Conservation (phyloP, 2,797 vertebrate species). For the Coendou prehensilis region DNA sequence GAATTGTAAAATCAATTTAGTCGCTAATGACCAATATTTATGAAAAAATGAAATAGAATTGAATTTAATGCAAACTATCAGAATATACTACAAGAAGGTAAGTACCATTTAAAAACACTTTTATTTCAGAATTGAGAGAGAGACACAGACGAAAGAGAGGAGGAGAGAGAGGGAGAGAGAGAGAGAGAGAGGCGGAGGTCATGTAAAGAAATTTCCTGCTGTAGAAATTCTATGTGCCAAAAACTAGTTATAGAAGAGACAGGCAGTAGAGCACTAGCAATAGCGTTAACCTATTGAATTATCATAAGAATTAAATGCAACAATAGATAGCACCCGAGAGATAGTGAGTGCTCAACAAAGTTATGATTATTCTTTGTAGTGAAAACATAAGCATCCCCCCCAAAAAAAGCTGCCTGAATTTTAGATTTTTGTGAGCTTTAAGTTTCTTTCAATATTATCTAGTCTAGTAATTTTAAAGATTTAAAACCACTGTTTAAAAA, state of each 20-base stretch:
- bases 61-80: neutral
- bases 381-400: neutral
- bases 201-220: neutral
- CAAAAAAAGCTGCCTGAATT: neutral
- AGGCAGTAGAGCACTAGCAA: neutral
- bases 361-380: neutral
- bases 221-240: neutral
- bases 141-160: neutral
- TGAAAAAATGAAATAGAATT: neutral
- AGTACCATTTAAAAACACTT: neutral
- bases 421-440: neutral
- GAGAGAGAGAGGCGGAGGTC: neutral
- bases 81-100: neutral
- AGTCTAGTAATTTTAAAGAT: neutral
- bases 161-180: neutral
- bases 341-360: neutral
- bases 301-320: neutral
- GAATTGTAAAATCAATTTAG: neutral
- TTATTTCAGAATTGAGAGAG: neutral
- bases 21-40: neutral
- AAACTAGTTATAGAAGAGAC: neutral
- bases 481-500: neutral
- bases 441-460: neutral
- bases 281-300: fast-evolving
- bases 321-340: neutral